Evolutionary conservation across 1,140 invertebrate genomes (phyloP).

Genomic region (Antheraea mylitta): DNA sequence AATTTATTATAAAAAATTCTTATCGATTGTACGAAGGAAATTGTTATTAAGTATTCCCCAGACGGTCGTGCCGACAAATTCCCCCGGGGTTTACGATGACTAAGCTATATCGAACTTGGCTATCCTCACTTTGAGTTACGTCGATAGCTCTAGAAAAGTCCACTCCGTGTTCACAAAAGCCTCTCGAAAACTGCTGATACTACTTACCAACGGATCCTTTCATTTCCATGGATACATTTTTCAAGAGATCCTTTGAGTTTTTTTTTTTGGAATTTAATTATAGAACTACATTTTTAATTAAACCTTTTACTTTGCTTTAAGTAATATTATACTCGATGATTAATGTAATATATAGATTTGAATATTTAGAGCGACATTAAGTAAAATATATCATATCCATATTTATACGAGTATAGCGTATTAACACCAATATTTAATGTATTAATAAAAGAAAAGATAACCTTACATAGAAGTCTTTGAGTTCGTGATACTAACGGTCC

Average conservation of each 20-base stretch:
- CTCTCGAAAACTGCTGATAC: not conserved
- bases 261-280: no score
- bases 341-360: no score
- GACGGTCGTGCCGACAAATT: not conserved
- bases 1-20: not conserved
- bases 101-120: not conserved
- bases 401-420: no score
- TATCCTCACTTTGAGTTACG: not conserved
- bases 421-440: no score
- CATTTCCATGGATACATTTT: not conserved
- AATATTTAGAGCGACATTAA: no score
- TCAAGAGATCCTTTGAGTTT: not conserved
- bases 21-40: not conserved
- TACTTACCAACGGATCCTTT: not conserved
- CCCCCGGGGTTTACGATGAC: not conserved
- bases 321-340: no score
- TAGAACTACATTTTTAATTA: no score
- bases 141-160: not conserved
- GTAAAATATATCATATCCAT: no score
- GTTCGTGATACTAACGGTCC: no score
- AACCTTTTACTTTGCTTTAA: no score
- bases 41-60: not conserved
- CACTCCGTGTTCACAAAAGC: not conserved
- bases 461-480: no score
- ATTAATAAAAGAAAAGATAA: no score